Evolutionary conservation across 2,113 vertebrate species (phyloP).

Genomic region (Microcebus lehilahytsara): DNA sequence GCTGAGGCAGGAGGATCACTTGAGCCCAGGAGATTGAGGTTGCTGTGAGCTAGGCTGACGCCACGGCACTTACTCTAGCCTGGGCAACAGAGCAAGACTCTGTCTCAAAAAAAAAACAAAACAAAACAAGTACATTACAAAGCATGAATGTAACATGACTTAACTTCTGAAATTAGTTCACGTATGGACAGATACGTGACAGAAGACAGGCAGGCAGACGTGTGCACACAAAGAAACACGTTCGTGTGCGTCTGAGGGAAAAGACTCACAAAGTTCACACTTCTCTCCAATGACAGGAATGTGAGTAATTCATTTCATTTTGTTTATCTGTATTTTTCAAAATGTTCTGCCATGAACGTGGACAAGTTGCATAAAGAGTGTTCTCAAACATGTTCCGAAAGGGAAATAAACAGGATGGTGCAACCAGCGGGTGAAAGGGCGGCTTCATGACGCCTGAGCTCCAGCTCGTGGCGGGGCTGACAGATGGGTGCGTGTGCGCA

Average conservation of each 20-base stretch:
- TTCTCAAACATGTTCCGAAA: neutral
- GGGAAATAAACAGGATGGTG: neutral
- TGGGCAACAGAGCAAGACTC: too few relatives aligned
- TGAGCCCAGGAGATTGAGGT: too few relatives aligned
- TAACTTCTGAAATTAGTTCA: neutral
- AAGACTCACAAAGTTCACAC: accelerated
- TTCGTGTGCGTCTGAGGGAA: accelerated
- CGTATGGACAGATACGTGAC: neutral
- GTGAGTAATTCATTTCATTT: neutral
- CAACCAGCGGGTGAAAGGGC: neutral
- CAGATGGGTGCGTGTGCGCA: neutral
- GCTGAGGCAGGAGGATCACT: too few relatives aligned
- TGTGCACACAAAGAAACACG: accelerated
- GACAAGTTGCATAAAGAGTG: neutral
- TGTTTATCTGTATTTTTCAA: neutral
- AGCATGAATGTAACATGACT: neutral
- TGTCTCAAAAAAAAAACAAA: too few relatives aligned
- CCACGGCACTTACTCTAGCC: too few relatives aligned
- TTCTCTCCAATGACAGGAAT: neutral
- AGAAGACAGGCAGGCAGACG: neutral
- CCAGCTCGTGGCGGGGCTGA: accelerated
- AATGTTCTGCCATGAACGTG: neutral
- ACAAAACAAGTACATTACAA: neutral
- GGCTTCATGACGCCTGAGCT: neutral
- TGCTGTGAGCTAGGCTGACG: too few relatives aligned